phyloP scores from a whole-genome alignment of 2,797 vertebrate genomes.

The Furcifer pardalis region DNA sequence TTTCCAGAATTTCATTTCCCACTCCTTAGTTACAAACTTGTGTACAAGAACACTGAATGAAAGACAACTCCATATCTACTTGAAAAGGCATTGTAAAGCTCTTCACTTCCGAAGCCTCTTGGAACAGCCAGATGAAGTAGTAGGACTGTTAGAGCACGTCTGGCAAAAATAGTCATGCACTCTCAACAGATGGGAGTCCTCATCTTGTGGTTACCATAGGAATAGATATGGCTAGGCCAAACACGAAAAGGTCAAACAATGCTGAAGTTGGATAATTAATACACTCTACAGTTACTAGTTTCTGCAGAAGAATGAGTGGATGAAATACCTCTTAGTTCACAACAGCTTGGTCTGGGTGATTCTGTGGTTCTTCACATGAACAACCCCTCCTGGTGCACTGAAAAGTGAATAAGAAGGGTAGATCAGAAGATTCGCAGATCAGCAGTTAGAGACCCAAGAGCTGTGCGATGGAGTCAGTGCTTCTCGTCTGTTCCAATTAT shows the following conservation, averaged over 20 bases:
- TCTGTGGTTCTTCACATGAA: neutral
- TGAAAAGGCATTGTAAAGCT: neutral
- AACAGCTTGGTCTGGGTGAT: too few species aligned
- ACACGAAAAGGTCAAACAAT: neutral
- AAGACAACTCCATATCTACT: neutral
- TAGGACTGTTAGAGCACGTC: neutral
- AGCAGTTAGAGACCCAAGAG: too few species aligned
- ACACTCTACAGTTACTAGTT: neutral
- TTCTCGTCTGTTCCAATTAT: too few species aligned
- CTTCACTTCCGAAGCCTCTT: neutral
- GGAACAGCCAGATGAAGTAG: neutral
- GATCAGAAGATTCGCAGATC: too few species aligned
- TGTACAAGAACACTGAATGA: neutral
- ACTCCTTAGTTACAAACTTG: neutral
- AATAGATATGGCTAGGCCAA: conserved; percentile 10
- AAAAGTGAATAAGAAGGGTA: too few species aligned
- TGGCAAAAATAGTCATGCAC: conserved; percentile 29
- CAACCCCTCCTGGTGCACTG: too few species aligned
- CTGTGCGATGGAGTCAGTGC: too few species aligned
- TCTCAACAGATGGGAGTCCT: conserved; percentile 3
- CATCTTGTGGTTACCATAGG: conserved; percentile 47
- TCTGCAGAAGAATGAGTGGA: neutral
- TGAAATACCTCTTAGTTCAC: neutral
- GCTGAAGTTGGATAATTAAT: conserved; percentile 37
- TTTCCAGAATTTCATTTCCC: neutral